Evolutionary conservation across 2,888 invertebrate genomes (phyloP), one percentile per base, ranked within the genome.

Genomic region (Ischnus inquisitorius): DNA sequence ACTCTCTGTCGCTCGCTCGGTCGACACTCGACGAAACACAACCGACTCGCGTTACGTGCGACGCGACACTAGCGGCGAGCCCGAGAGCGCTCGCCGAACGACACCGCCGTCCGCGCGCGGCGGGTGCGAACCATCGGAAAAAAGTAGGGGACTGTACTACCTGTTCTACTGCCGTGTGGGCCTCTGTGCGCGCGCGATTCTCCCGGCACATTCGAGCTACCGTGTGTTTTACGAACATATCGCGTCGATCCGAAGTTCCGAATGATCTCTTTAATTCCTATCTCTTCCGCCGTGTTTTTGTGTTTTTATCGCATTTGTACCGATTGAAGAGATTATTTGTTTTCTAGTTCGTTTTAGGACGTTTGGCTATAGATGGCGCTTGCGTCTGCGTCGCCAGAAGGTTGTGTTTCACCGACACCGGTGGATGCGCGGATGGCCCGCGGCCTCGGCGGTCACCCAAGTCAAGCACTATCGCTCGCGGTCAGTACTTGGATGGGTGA

Each of bases 41-140:
- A 65, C 79, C 57, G 69, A 84, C 78, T 82, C 78, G 75, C 62
- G 69, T 72, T 67, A 79, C 84, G 74, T 82, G 64, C 68, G 79
- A 84, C 72, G 71, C 71, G 82, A 82, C 65, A 82, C 82, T 82
- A 43, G 14, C 71, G 22, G 81, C 64, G 69, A 72, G 72, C 81
- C 46, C 57, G 68, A 39, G 64, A 46, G 51, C 34, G 57, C 39
- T 62, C 71, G 43, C 67, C 54, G 76, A 82, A 60, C 60, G 82
- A 82, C 78, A 77, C 82, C 67, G 41, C 65, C 60, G 74, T 39
- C 64, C 60, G 68, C 48, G 77, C 65, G 46, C 39, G 60, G 60
- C 16, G 76, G 65, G 46, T 68, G 64, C 79, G 39, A 83, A 80
- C n/a, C 41, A 41, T 60, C 64, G 65, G 51, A 4, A 28, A 60